A percentile compares a stretch with the other conserved stretches of the same genome.
phyloP scores from a whole-genome alignment of 2,113 vertebrate species.

The Dipodomys spectabilis region DNA sequence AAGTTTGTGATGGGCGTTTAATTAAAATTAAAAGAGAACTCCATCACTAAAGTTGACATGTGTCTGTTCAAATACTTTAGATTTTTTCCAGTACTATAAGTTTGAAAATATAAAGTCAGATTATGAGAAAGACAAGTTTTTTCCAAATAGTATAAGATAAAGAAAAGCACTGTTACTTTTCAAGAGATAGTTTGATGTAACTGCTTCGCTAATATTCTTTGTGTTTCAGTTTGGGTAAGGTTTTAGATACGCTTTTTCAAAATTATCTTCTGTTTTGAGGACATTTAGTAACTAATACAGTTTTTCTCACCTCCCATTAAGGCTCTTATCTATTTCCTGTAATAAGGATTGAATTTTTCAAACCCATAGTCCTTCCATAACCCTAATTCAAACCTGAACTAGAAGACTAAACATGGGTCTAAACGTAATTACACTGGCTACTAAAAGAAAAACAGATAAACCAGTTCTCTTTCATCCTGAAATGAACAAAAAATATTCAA shows the following conservation, averaged over 20 bases:
- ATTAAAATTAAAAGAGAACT: not conserved
- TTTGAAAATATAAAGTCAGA: not conserved
- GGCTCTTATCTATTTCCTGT: not conserved
- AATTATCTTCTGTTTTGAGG: constrained; percentile 11
- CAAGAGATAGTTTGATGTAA: not conserved
- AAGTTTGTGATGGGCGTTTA: not conserved
- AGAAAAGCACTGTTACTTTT: not conserved
- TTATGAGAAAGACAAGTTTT: not conserved
- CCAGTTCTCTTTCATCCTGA: too few relatives aligned
- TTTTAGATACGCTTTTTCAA: not conserved
- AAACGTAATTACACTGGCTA: too few relatives aligned
- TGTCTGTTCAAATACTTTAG: not conserved
- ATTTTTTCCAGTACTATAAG: not conserved
- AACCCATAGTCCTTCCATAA: not conserved
- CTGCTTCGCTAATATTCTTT: not conserved
- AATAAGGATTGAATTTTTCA: constrained; percentile 5
- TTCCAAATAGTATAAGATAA: not conserved
- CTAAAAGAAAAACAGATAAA: too few relatives aligned
- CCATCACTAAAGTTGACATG: not conserved
- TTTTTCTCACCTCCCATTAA: not conserved
- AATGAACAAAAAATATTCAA: too few relatives aligned
- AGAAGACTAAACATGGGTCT: too few relatives aligned
- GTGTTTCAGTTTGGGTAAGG: not conserved
- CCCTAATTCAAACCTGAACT: too few relatives aligned
- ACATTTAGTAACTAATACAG: not conserved